Evolutionary conservation across 2,888 invertebrate genomes (phyloP).

Genomic region (Diachrysia chrysitis): DNA sequence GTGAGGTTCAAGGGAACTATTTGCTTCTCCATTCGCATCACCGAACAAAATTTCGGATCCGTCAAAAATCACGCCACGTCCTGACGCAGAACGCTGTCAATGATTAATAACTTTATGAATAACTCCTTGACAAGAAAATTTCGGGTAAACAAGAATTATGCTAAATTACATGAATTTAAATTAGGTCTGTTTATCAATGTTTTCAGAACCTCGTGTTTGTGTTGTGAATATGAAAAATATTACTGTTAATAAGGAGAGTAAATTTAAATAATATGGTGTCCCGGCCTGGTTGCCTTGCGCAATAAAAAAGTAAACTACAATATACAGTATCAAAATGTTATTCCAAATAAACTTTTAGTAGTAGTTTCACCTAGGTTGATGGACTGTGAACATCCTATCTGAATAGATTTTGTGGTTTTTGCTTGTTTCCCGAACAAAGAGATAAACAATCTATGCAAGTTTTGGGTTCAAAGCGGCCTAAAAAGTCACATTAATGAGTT

Average conservation of each 20-base stretch:
- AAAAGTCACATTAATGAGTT: background rate
- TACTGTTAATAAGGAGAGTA: too few relatives aligned
- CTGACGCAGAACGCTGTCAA: background rate
- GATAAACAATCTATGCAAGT: background rate
- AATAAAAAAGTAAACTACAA: too few relatives aligned
- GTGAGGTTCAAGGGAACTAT: background rate
- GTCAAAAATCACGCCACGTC: background rate
- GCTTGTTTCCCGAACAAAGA: background rate
- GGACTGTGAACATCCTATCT: background rate
- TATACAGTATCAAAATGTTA: background rate
- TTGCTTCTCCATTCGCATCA: background rate
- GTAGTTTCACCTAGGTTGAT: background rate
- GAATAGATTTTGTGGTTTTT: background rate
- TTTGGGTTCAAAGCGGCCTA: background rate
- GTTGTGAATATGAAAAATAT: too few relatives aligned
- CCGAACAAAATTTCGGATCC: background rate
- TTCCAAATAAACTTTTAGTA: background rate
- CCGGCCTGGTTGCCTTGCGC: too few relatives aligned
- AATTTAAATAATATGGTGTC: too few relatives aligned
- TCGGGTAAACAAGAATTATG: slow-evolving; percentile 2
- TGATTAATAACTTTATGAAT: slow-evolving; percentile 6
- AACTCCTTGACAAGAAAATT: background rate
- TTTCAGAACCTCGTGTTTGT: too few relatives aligned
- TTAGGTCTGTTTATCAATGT: background rate
- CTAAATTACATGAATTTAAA: background rate